Base-by-base conservation (phyloP, 2,797 vertebrate species). In the Atherinosoma microstoma region DNA sequence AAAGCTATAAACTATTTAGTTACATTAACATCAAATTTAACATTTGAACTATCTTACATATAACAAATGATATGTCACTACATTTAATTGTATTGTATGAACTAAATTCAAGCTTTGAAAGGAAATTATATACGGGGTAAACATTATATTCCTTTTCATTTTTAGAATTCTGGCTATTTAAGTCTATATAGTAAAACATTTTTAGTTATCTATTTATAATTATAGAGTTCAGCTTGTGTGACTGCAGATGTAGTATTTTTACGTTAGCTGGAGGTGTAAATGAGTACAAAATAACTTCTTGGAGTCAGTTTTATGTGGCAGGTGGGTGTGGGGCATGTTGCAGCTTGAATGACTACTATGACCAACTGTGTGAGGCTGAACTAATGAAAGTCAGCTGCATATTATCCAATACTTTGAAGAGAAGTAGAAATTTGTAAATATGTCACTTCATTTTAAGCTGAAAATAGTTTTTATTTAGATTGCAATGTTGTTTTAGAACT, bases 221-320 rank as follows among this genome's bases (percentile, higher is more conserved):
- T 7, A n/a, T 47, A 15, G 47, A 51, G 47, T 13, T 53, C 4
- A 53, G 22, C 16, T 16, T 0, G 0, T 58, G 22, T 2, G 10
- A 15, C 45, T n/a, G 24, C 35, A 70, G 18, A 32, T 53, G 24
- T 27, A 71, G 64, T 57, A 81, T 85, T 84, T 85, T 84, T 88
- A 64, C 76, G 77, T 80, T 45, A 63, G 32, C 51, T 6, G 5
- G 18, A 65, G 36, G 59, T 78, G 38, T 67, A 65, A 73, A 84
- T 65, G 72, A 63, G 45, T 2, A 40, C 49, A 58, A 59, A 73
- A 78, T 64, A 79, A 77, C 75, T 74, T 83, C 76, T 79, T 84
- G 72, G 61, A 71, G 67, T 53, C 45, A 24, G 15, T 63, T 62
- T 54, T 45, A 79, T 81, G 70, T 72, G 29, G 57, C 75, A 76